Percentiles rank a stretch among this genome's conserved stretches.
Conservation (phyloP, 2,113 vertebrate species). For the Enhydra lutris region DNA sequence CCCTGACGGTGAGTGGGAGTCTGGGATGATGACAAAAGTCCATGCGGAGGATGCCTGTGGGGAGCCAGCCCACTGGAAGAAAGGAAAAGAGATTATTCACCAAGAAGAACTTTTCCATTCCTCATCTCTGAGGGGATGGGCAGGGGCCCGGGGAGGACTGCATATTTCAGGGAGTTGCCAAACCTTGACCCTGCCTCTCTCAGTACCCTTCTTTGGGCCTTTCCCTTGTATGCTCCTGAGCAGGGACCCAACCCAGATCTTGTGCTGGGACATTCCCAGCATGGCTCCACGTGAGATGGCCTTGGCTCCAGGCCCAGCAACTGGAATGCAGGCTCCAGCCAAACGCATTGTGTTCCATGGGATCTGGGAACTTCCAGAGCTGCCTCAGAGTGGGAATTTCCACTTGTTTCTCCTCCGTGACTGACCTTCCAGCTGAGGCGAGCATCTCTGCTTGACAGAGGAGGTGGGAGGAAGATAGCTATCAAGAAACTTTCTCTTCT, state of each 20-base stretch:
- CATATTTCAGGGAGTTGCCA: neutral
- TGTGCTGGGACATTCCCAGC: neutral
- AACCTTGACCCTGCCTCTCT: neutral
- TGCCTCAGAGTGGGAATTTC: conserved; percentile 71
- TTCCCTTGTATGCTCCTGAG: neutral
- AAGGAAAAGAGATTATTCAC: conserved; percentile 53
- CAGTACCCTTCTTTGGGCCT: rapidly evolving
- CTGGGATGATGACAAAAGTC: neutral
- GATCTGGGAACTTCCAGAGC: conserved; percentile 69
- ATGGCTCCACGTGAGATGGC: neutral
- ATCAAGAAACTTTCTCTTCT: conserved; percentile 12
- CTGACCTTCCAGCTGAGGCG: neutral
- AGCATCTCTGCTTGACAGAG: neutral
- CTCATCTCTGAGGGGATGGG: neutral
- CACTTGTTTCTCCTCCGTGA: neutral
- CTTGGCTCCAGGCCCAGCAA: conserved; percentile 43
- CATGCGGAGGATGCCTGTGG: rapidly evolving
- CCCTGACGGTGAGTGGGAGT: conserved; percentile 22
- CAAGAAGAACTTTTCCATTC: conserved; percentile 7
- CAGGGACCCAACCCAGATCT: neutral
- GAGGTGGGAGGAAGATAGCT: neutral
- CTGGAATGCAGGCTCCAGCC: conserved; percentile 25
- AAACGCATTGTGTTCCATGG: neutral
- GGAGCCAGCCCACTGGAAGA: neutral
- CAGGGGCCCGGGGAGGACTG: neutral